Percentiles rank a stretch among this genome's conserved stretches.
phyloP scores from a whole-genome alignment of 2,888 invertebrate species.

The Phalera bucephala region DNA sequence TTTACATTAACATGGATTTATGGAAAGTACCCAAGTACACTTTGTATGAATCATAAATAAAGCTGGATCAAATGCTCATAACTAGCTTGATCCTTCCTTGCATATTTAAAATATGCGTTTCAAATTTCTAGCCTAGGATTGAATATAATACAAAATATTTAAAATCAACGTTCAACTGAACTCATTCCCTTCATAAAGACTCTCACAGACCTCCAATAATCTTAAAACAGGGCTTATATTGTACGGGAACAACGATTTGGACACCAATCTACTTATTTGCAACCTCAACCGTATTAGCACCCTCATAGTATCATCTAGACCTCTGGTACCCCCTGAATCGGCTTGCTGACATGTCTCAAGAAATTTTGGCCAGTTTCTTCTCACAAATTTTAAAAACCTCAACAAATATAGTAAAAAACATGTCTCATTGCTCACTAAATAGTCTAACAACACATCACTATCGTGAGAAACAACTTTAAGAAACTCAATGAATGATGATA shows the following conservation, averaged over 20 bases:
- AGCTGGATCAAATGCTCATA: no score
- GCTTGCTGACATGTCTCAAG: conserved; percentile 88
- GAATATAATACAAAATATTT: background rate
- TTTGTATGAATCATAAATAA: no score
- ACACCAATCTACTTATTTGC: conserved; percentile 92
- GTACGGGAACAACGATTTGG: conserved; percentile 93
- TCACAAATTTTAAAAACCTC: conserved; percentile 92
- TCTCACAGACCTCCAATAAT: conserved; percentile 92
- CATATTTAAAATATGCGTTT: no score
- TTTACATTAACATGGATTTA: no score
- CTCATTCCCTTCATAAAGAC: conserved; percentile 92
- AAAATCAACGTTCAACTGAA: conserved; percentile 83
- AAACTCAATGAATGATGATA: conserved; percentile 94
- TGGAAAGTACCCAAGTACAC: no score
- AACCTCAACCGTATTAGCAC: conserved; percentile 90
- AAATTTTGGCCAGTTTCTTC: conserved; percentile 93
- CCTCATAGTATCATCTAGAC: conserved; percentile 92
- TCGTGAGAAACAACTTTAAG: conserved; percentile 92
- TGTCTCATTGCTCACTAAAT: conserved; percentile 95
- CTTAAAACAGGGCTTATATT: conserved; percentile 94
- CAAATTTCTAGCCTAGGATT: no score
- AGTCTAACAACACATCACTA: conserved; percentile 90
- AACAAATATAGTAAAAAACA: conserved; percentile 93
- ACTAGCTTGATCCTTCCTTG: no score
- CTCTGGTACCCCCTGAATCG: conserved; percentile 78